Evolutionary conservation across 2,797 vertebrate genomes (phyloP), one percentile per base, ranked within the genome.

Genomic region (Pseudochirops cupreus): DNA sequence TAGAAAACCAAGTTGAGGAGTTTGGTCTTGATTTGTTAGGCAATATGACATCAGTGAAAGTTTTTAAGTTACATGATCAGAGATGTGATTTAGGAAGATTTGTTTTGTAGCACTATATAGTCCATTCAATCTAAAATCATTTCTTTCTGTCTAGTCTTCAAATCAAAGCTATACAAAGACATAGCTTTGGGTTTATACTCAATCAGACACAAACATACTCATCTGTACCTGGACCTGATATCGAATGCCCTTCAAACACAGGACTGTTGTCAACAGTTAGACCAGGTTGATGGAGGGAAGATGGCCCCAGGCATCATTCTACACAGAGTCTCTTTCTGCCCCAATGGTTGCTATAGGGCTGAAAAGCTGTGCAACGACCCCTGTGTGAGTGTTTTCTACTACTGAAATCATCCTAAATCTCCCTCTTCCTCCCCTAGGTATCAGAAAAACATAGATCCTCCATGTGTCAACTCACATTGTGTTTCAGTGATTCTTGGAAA

Each of bases 391-490:
- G 50, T 91, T 33, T 56, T 59, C 92, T 87, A n/a, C n/a, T 53
- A 46, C n/a, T 94, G 46, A 58, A n/a, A 2, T 10, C 58, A 92
- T 14, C 9, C 31, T 16, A 56, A 54, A 89, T 56, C 59, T 13
- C 26, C 21, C 12, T 2, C 0, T 87, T 67, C n/a, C 54, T 94
- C 13, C 10, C 7, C 57, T 74, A 91, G 12, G 2, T 58, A 90
- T 13, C 67, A 54, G 89, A 53, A 91, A 39, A 89, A 67, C 46
- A 95, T 1, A 90, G 89, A 94, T 57, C 33, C 10, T 94, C 87
- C 33, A 46, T 56, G 0, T 46, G 33, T 53, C 29, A 89, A 67
- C 29, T 93, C 56, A 7, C 56, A 26, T 46, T 46, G 0, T 54
- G 7, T 58, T 50, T 95, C 56, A 57, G 28, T 59, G 58, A 59